Base-by-base conservation (phyloP, 2,113 vertebrate genomes). In the Nyctereutes procyonoides region DNA sequence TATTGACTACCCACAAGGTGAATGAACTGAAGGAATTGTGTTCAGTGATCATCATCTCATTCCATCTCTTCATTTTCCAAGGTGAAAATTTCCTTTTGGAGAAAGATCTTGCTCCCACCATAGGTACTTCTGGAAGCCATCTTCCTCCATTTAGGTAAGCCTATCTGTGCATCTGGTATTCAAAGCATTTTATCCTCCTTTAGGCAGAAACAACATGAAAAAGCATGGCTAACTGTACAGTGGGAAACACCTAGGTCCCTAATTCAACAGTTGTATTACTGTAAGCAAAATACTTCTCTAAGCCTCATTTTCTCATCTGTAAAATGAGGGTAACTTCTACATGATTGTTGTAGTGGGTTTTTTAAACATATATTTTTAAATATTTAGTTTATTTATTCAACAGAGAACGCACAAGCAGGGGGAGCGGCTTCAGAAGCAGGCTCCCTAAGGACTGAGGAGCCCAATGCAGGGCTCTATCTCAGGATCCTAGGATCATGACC, bases 101-200 rank as follows among this genome's bases (percentile, higher is more conserved):
- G 69, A 67, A 94, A 86, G 67, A 63, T 58, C 80, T 80, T 81
- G 38, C 58, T 79, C 35, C n/a, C 35, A 73, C 8, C 1, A 1
- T 62, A 77, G 53, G 35, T 85, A 89, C 30, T 28, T 63, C 30
- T 79, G 73, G 16, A 93, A 63, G 32, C 32, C 48, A 96, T 9
- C 67, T 92, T 5, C 71, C 10, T 80, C 73, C 38, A 80, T 53
- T 56, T 81, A 69, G 30, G 16, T 56, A 71, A 71, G 32, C 60
- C 48, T 83, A 32, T 30, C 20, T 85, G 10, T 92, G 22, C 24
- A 73, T 24, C 56, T 96, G 55, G 43, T 85, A 85, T 85, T 84
- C n/a, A 58, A 88, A 87, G n/a, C 28, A 94, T 93, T 94, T 80
- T 82, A 88, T 83, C 28, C 35, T 71, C 60, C 89, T 53, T 95